Evolutionary conservation across 2,113 vertebrate genomes (phyloP), one percentile per base, ranked within the genome.

Genomic region (Lasiurus borealis): DNA sequence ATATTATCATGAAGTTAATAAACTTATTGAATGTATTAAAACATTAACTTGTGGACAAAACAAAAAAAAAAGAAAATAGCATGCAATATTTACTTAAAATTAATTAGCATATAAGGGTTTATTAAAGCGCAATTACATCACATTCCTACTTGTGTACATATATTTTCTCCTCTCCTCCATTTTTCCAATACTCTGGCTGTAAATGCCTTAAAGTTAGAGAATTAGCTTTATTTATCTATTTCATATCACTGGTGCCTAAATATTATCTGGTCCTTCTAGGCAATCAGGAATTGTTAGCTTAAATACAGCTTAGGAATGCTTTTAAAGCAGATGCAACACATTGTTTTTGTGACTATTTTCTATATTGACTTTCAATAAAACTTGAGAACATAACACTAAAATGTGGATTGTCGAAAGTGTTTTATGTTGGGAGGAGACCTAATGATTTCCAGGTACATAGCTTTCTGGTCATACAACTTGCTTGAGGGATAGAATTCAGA

Each of bases 321-420:
- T 72, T 87, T 46, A 87, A 62, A 75, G 4, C 12, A 84, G 44
- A 40, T 75, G 16, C 1, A 84, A 85, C 52, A 46, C 50, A 40
- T 69, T 31, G 21, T 85, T 94, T 85, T 76, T 25, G 44, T 80
- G 66, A 71, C 19, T 88, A 36, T 77, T 88, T 95, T 87, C 57
- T 87, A 54, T 57, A 87, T 19, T 73, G n/a, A 87, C 72, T 95
- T 95, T 40, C 16, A 91, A 34, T 69, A 80, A 94, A 87, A 75
- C 29, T 50, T 75, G 6, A 87, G 34, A 84, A 54, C 10, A 62
- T 59, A 76, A 90, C 25, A 46, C 2, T 52, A 90, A 87, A 94
- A 62, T 15, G 6, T 73, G 27, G 34, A 57, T 84, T 50, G 21
- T 69, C 50, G 50, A 91, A 86, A 57, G 31, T 62, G 10, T 69